phyloP scores from a whole-genome alignment of 1,140 invertebrate genomes.

The Globodera ellingtonae region DNA sequence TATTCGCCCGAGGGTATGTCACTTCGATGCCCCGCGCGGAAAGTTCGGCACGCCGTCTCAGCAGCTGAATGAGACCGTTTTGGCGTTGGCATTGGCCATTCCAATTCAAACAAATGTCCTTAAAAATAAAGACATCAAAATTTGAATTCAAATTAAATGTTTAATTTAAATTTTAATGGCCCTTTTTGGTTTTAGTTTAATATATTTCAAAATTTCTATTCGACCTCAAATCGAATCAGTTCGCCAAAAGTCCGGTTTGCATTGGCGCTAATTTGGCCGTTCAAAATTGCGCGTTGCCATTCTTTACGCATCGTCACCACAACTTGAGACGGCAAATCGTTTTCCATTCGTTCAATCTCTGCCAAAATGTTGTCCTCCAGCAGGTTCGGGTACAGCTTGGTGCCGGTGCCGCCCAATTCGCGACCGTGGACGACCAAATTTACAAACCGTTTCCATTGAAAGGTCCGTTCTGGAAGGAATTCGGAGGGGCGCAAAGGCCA shows the following conservation, averaged over 20 bases:
- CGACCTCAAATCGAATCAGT: constrained; percentile 46
- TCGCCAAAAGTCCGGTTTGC: constrained; percentile 44
- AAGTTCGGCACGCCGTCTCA: constrained; percentile 55
- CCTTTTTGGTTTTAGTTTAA: neutral
- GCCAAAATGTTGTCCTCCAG: constrained; percentile 54
- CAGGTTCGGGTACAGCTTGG: constrained; percentile 57
- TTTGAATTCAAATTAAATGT: constrained; percentile 1
- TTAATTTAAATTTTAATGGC: neutral
- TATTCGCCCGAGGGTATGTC: constrained; percentile 61
- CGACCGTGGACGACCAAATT: constrained; percentile 61
- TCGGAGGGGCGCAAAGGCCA: constrained; percentile 60
- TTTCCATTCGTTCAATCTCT: constrained; percentile 57
- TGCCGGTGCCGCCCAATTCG: constrained; percentile 42
- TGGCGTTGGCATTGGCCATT: constrained; percentile 63
- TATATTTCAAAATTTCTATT: neutral
- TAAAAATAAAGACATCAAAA: constrained; percentile 18
- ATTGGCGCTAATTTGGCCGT: constrained; percentile 16
- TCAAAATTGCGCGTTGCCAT: constrained; percentile 37
- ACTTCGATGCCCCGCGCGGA: constrained; percentile 58
- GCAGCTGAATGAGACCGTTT: constrained; percentile 56
- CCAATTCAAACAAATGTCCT: constrained; percentile 65
- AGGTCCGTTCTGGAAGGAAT: constrained; percentile 62
- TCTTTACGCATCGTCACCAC: constrained; percentile 45
- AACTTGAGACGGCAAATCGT: constrained; percentile 50
- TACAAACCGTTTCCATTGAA: constrained; percentile 62